Percentiles rank a stretch among this genome's conserved stretches.
Conservation (phyloP, 1,140 invertebrate species). For the Atta texana region DNA sequence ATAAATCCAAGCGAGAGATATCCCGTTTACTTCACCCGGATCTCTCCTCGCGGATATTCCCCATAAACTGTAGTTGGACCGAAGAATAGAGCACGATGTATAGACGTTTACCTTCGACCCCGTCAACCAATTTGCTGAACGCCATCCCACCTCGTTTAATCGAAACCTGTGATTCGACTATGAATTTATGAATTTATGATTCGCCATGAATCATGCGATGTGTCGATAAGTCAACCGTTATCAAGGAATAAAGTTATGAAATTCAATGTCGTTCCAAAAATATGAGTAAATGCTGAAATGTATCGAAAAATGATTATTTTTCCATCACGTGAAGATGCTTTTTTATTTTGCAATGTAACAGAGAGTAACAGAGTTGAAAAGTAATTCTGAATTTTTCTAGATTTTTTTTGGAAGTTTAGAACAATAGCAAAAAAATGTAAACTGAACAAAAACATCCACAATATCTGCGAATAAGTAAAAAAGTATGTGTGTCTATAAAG, state of each 20-base stretch:
- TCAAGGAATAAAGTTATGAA: slow-evolving; percentile 14
- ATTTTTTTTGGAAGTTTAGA: no score
- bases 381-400: no score
- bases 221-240: slow-evolving; percentile 39
- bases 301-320: background rate
- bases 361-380: no score
- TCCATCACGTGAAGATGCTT: background rate
- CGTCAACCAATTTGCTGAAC: slow-evolving; percentile 49
- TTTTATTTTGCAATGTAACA: no score
- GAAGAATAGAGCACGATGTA: slow-evolving; percentile 44
- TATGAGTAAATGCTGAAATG: background rate
- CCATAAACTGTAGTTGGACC: slow-evolving; percentile 65
- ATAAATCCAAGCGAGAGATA: slow-evolving; percentile 77
- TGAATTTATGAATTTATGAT: slow-evolving; percentile 61
- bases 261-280: background rate
- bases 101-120: slow-evolving; percentile 35
- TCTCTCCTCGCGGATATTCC: slow-evolving; percentile 64
- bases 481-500: no score
- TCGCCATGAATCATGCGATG: background rate
- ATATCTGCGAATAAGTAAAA: no score
- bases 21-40: slow-evolving; percentile 67
- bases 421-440: no score
- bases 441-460: no score
- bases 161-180: slow-evolving; percentile 52
- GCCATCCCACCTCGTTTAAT: background rate